Evolutionary conservation across 2,113 vertebrate species (phyloP).

Genomic region (Potamarius usumacintae): DNA sequence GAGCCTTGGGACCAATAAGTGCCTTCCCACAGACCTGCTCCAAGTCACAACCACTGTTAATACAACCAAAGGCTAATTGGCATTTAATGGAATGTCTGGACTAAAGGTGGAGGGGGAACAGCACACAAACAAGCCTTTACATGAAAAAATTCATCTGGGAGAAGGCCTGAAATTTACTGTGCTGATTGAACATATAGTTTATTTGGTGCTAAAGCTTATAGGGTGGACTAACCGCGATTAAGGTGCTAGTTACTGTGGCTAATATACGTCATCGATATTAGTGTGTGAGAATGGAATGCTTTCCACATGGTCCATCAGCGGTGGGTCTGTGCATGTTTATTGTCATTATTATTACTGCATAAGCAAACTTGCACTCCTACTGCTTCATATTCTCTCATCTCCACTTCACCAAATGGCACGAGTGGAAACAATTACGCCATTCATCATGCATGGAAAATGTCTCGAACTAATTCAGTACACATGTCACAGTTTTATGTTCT

Average conservation of each 20-base stretch:
- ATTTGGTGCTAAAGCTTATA: background rate
- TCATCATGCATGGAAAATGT: slow-evolving; percentile 35
- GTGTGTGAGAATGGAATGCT: slow-evolving; percentile 19
- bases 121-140: slow-evolving; percentile 28
- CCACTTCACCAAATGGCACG: slow-evolving; percentile 11
- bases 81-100: slow-evolving; percentile 71
- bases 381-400: slow-evolving; percentile 19
- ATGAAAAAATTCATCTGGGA: slow-evolving; percentile 49
- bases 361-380: slow-evolving; percentile 33
- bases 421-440: slow-evolving; percentile 45
- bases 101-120: slow-evolving; percentile 44
- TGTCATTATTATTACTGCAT: slow-evolving; percentile 38
- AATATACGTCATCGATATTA: slow-evolving; percentile 15
- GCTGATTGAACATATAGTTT: background rate
- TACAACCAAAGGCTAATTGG: slow-evolving; percentile 66
- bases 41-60: slow-evolving; percentile 61
- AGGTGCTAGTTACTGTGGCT: background rate
- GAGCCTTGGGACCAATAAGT: slow-evolving; percentile 68
- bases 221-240: background rate
- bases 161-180: slow-evolving; percentile 21
- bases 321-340: slow-evolving; percentile 34
- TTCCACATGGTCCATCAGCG: slow-evolving; percentile 21
- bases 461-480: slow-evolving; percentile 34
- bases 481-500: slow-evolving; percentile 39
- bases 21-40: slow-evolving; percentile 64